Evolutionary conservation across 2,113 vertebrate species (phyloP).

Genomic region (Mystacornis crossleyi): DNA sequence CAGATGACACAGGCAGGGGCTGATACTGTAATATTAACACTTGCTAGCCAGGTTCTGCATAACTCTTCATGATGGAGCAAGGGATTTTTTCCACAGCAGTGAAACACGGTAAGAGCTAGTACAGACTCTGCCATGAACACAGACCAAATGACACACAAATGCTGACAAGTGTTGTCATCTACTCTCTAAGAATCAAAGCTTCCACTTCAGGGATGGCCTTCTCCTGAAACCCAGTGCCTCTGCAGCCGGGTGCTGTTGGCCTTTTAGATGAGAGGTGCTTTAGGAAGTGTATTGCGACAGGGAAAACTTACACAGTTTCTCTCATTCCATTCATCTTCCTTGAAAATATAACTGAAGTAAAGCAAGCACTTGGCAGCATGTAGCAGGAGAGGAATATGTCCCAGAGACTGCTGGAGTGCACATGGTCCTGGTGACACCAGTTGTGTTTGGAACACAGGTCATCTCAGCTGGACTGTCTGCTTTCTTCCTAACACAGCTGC

Average conservation of each 20-base stretch:
- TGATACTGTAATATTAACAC: background rate
- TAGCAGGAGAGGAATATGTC: background rate
- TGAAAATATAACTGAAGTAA: background rate
- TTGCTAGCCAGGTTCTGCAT: background rate
- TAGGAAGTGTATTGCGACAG: background rate
- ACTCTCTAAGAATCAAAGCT: background rate
- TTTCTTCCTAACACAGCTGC: background rate
- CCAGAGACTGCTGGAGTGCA: background rate
- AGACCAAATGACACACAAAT: background rate
- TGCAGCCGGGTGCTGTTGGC: background rate
- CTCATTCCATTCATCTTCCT: background rate
- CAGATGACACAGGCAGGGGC: background rate
- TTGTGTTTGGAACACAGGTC: background rate
- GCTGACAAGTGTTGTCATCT: background rate
- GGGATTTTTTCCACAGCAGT: background rate
- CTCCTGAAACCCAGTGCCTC: background rate
- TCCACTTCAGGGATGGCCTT: background rate
- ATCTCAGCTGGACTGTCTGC: background rate
- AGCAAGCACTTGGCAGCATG: background rate
- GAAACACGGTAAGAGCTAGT: background rate
- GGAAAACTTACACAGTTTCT: background rate
- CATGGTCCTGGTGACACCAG: background rate
- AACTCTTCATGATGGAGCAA: background rate
- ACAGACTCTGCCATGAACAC: background rate
- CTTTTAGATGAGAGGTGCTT: background rate